Conservation (phyloP, 2,797 vertebrate species). For the Lutjanus argentimaculatus region DNA sequence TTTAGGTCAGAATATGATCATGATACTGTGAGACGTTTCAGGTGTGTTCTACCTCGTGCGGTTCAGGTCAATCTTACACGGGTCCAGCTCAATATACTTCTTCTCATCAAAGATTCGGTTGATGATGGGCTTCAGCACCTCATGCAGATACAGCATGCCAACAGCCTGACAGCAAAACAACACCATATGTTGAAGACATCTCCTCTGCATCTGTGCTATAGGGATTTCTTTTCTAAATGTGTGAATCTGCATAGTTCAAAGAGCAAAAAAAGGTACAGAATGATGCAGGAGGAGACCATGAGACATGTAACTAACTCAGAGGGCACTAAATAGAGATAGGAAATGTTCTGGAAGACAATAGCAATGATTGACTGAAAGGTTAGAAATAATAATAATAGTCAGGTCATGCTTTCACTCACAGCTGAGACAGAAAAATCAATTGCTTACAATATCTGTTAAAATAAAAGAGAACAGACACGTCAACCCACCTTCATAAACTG, state of each 20-base stretch:
- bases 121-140: conserved; percentile 90
- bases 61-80: conserved; percentile 92
- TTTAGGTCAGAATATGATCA: not conserved
- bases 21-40: conserved; percentile 1
- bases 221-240: conserved; percentile 1
- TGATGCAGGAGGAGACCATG: not conserved
- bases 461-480: conserved; percentile 18
- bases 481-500: conserved; percentile 95
- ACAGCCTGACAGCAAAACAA: conserved; percentile 86
- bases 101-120: conserved; percentile 93
- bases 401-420: not conserved
- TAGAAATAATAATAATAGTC: conserved; percentile 18
- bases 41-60: conserved; percentile 82
- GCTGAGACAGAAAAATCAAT: conserved; percentile 6
- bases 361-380: not conserved
- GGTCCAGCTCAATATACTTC: conserved; percentile 95
- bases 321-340: not conserved
- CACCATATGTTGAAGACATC: conserved; percentile 43
- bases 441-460: not conserved
- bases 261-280: not conserved
- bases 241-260: conserved; percentile 9
- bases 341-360: not conserved
- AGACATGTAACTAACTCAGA: not conserved
- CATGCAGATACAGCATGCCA: conserved; percentile 93
- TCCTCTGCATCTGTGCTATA: conserved; percentile 26